These are phyloP conservation scores for Amniataba percoides DNA, from an alignment of 2,797 vertebrate species.

Conservation along the genomic window DNA sequence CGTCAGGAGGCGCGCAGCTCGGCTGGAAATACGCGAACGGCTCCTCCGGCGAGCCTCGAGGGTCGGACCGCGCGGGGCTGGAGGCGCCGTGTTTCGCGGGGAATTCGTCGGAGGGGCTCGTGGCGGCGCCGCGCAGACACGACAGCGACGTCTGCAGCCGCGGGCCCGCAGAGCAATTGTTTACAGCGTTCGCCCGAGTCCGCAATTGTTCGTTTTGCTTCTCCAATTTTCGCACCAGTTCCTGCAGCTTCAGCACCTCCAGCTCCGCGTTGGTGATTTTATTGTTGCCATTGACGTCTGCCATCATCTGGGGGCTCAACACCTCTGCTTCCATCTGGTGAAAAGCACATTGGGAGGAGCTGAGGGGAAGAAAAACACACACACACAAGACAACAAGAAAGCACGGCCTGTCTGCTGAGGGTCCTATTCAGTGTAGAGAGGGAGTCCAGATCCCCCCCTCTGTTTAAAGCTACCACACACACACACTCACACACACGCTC, in stretches of 20 bases:
- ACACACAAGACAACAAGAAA: slow-evolving; percentile 17
- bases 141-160: slow-evolving; percentile 77
- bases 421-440: slow-evolving; percentile 63
- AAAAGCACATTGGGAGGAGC: slow-evolving; percentile 71
- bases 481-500: slow-evolving; percentile 13
- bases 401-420: slow-evolving; percentile 73
- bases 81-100: slow-evolving; percentile 76
- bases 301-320: slow-evolving; percentile 89
- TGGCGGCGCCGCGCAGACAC: slow-evolving; percentile 65
- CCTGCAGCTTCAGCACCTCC: slow-evolving; percentile 97
- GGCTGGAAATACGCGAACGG: slow-evolving; percentile 91
- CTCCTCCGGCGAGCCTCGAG: slow-evolving; percentile 70
- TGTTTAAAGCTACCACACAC: slow-evolving; percentile 48
- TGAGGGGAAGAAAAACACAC: background rate
- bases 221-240: slow-evolving; percentile 95
- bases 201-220: slow-evolving; percentile 95
- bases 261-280: slow-evolving; percentile 91
- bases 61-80: slow-evolving; percentile 82
- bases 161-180: slow-evolving; percentile 82
- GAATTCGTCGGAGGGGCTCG: slow-evolving; percentile 64
- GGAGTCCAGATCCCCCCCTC: slow-evolving; percentile 71
- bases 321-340: slow-evolving; percentile 87
- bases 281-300: slow-evolving; percentile 91
- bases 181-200: slow-evolving; percentile 89
- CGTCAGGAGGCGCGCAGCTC: slow-evolving; percentile 73